Base-by-base conservation (phyloP, 2,888 invertebrate genomes). In the Creontiades dilutus region DNA sequence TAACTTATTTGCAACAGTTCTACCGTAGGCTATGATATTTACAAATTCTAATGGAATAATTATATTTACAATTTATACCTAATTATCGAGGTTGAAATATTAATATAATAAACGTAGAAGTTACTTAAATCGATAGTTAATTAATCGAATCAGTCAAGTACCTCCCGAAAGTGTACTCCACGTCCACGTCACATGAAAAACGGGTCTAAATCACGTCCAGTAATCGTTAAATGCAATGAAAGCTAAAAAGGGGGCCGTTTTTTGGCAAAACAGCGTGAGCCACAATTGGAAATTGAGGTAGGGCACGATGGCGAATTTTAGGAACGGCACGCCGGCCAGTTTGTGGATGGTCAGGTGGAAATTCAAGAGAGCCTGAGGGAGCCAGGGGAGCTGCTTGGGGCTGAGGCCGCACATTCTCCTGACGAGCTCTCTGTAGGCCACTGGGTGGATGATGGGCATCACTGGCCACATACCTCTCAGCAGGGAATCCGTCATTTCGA, bases 381-480 rank as follows among this genome's bases (percentile, higher is more conserved):
- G 93, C n/a, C 91, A 55, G 11, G 93, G 91, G 91, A 93, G 91
- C 4, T 91, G 90, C 19, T 92, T 93, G 92, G 92, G 95, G 7
- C 94, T 94, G 0, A 95, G 94, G 28, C 94, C 94, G 0, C 95
- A 94, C 86, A 96, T 91, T 47, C 94, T 93, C 90, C 94, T 93
- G 9, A 95, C 94, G 92, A 94, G 95, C 92, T 94, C 95, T 16
- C 95, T 92, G 92, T 95, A 95, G 0, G 95, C 94, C 9, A 94
- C 93, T 0, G 95, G 94, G 9, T 96, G 93, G 0, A 96, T 93
- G 55, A 94, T 93, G 0, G 96, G 96, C 93, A 96, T 95, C 76
- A 96, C 93, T 4, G 94, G 94, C 95, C 96, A 96, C 92, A 97
- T 93, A 0, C 96, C 96, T 84, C 95, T 94, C 0, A 97, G 93